Evolutionary conservation across 2,113 vertebrate species (phyloP), one percentile per base, ranked within the genome.

Genomic region (Odocoileus hemionus): DNA sequence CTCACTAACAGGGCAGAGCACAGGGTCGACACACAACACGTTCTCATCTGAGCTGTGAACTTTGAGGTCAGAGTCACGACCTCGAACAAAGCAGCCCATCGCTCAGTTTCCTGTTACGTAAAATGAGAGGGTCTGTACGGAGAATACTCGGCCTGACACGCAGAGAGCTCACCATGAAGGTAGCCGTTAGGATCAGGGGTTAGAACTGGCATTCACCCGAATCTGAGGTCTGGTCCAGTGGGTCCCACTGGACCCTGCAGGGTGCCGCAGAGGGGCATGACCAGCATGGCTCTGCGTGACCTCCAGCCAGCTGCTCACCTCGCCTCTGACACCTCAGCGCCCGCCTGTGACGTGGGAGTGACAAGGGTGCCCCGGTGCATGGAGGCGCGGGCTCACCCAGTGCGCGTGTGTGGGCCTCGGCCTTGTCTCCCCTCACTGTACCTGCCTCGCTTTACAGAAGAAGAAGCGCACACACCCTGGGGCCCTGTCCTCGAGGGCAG

Each of bases 371-470:
- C 13, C 4, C 6, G 0, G 0, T 13, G 9, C 16, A 0, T 33
- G 0, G 0, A 25, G 55, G 26, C n/a, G 54, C 11, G 21, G 39
- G 57, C 15, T 3, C 0, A 1, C 33, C 21, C 8, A 1, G 16
- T 0, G 33, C 23, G 57, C 3, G 2, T 1, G 3, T 10, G 10
- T 12, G 5, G 30, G 43, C 26, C 88, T 50, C 2, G 33, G 39
- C 58, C 61, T 19, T 3, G 1, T 25, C 16, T 28, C 12, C 23
- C 15, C 85, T 36, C 61, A 12, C 12, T 52, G 33, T 7, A 45
- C 54, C n/a, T 9, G 26, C 39, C 25, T 28, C 5, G 9, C 17
- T 36, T 39, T 45, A 80, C 1, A 50, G 52, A 83, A 23, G 60
- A 45, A 36, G 1, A 9, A 23, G 30, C 14, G 16, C 70, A 6